Conservation (phyloP, 2,888 invertebrate genomes). For the Acholoe squamosa region DNA sequence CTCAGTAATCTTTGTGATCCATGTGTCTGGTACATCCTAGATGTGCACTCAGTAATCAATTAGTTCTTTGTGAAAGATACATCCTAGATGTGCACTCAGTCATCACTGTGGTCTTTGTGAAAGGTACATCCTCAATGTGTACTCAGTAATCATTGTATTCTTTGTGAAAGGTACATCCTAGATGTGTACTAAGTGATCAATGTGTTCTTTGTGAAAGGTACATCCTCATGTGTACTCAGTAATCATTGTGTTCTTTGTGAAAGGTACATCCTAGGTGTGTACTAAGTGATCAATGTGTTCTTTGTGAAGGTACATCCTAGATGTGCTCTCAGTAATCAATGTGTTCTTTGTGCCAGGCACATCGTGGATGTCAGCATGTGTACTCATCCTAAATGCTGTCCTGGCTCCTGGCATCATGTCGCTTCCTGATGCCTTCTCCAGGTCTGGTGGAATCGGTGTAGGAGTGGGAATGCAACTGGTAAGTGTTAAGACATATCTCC, state of each 20-base stretch:
- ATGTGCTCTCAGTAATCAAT: too few relatives aligned
- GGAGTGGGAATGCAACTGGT: constrained; percentile 5
- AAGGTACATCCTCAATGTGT: background rate
- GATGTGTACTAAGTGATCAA: background rate
- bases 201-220: too few relatives aligned
- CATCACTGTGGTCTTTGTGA: background rate
- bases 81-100: background rate
- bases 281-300: too few relatives aligned
- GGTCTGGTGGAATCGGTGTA: constrained; percentile 6
- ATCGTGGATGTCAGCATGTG: background rate
- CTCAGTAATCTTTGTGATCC: too few relatives aligned
- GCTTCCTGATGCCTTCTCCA: constrained; percentile 44
- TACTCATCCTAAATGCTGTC: constrained; percentile 40
- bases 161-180: background rate
- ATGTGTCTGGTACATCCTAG: too few relatives aligned
- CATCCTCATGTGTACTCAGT: too few relatives aligned
- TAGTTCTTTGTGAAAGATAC: background rate
- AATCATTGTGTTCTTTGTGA: too few relatives aligned
- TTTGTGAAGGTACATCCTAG: too few relatives aligned
- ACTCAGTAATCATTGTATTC: background rate
- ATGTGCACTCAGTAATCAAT: too few relatives aligned
- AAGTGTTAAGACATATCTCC: background rate
- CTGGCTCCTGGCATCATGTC: constrained; percentile 37
- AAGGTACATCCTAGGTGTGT: too few relatives aligned
- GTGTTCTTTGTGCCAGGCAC: background rate